Conservation (phyloP, 2,113 vertebrate species). For the Abramis brama region DNA sequence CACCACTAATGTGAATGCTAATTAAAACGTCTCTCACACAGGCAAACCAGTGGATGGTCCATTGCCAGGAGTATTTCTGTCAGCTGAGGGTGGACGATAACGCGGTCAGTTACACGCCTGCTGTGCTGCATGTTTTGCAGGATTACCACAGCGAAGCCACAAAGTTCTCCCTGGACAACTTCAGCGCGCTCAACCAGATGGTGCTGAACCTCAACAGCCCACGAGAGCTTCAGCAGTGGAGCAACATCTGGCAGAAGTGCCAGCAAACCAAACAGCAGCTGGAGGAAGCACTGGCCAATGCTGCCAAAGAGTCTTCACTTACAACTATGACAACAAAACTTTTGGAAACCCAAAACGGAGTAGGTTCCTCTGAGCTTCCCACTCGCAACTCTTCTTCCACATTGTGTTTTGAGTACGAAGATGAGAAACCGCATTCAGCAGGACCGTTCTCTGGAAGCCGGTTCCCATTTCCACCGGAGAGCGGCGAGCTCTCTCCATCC, state of each 20-base stretch:
- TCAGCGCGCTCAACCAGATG: slow-evolving; percentile 72
- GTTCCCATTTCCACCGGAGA: slow-evolving; percentile 56
- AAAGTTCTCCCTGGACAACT: slow-evolving; percentile 78
- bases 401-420: slow-evolving; percentile 59
- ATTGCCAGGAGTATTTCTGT: slow-evolving; percentile 73
- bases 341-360: neutral
- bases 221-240: slow-evolving; percentile 74
- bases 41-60: slow-evolving; percentile 75
- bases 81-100: slow-evolving; percentile 64
- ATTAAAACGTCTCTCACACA: slow-evolving; percentile 47
- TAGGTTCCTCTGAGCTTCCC: slow-evolving; percentile 50
- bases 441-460: slow-evolving; percentile 63
- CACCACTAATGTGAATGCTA: too few species aligned
- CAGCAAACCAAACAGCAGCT: slow-evolving; percentile 72
- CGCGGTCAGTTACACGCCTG: slow-evolving; percentile 50
- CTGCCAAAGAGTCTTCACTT: neutral
- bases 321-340: neutral
- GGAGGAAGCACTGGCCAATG: slow-evolving; percentile 67
- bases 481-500: slow-evolving; percentile 61
- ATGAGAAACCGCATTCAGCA: slow-evolving; percentile 59
- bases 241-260: slow-evolving; percentile 73
- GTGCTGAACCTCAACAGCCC: slow-evolving; percentile 71
- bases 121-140: slow-evolving; percentile 70
- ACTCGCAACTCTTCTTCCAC: neutral
- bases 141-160: slow-evolving; percentile 73